Evolutionary conservation across 2,797 vertebrate species (phyloP), one percentile per base, ranked within the genome.

Genomic region (Tadarida brasiliensis): DNA sequence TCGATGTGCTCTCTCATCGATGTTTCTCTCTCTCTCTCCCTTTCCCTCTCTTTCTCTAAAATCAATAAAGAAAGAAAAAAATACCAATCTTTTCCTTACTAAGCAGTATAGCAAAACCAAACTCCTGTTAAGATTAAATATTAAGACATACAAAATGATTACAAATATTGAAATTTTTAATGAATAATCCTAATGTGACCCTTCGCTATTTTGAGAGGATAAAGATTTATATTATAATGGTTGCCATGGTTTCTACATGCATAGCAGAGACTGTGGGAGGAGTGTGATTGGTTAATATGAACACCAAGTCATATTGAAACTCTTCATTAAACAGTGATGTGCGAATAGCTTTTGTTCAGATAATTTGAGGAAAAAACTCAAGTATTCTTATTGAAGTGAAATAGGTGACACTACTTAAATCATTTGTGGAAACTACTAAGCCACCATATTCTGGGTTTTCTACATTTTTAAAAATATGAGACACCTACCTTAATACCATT

Each of bases 241-340:
- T 96, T 97, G 95, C 96, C 94, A 97, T 98, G 96, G 87, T 68
- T 97, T 68, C 98, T 92, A 94, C 96, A 88, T 96, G 85, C 95
- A 78, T 96, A 94, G 81, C 73, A 83, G 84, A 88, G 93, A 96
- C 89, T 57, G 10, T 80, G 2, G 22, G 28, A 90, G 20, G 56
- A 71, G 16, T 61, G 28, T 71, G 12, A 65, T 57, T 91, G 74
- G 47, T 88, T 81, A 63, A 86, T 65, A 59, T 81, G 65, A 73
- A 61, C 56, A 91, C 10, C 12, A 47, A 70, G 56, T 35, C 96
- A 94, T 74, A 74, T 67, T 39, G n/a, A n/a, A 35, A 74, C n/a
- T n/a, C 28, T 63, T 80, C 19, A n/a, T 67, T 65, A 81, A 68
- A 83, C 49, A 67, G n/a, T 8, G 26, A 28, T 82, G 5, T 54